Percentiles rank a stretch among this genome's conserved stretches.
These are phyloP conservation scores for Caenorhabditis brenneri DNA, from an alignment of 1,140 invertebrate genomes.

Conservation along the genomic window DNA sequence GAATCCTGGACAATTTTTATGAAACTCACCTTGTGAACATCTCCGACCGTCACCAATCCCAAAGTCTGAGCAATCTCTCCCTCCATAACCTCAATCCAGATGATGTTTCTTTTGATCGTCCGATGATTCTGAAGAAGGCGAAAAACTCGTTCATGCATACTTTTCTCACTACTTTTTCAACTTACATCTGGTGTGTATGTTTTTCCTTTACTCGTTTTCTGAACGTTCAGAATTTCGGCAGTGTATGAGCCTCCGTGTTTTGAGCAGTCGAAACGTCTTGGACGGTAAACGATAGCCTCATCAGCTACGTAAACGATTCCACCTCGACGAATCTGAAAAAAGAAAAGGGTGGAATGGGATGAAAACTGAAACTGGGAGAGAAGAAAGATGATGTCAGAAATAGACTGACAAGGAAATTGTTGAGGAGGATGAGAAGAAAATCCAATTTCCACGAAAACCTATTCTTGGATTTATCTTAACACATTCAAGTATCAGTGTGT, in stretches of 20 bases:
- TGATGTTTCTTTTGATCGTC: slow-evolving; percentile 27
- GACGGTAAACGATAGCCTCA: slow-evolving; percentile 47
- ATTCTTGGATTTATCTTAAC: not conserved
- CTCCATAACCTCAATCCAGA: slow-evolving; percentile 25
- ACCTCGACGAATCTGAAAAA: slow-evolving; percentile 44
- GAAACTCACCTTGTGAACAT: not conserved
- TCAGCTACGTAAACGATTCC: slow-evolving; percentile 44
- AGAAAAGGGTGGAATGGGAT: not conserved
- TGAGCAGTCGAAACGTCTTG: slow-evolving; percentile 45
- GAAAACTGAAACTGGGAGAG: not conserved
- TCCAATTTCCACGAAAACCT: not conserved
- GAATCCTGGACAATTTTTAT: not conserved
- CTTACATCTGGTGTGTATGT: slow-evolving; percentile 36
- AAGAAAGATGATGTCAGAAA: not conserved
- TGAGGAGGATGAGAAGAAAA: not conserved
- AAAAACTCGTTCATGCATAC: not conserved
- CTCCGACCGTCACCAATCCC: slow-evolving; percentile 19
- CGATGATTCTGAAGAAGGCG: slow-evolving; percentile 30
- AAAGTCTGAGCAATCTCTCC: slow-evolving; percentile 3
- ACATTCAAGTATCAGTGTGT: no score
- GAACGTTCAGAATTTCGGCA: slow-evolving; percentile 33
- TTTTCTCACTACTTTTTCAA: not conserved
- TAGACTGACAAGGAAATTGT: slow-evolving; percentile 1
- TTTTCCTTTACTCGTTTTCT: slow-evolving; percentile 48
- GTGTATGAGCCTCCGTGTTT: slow-evolving; percentile 29